Evolutionary conservation across 2,888 invertebrate species (phyloP).

Genomic region (Horisme vitalbata): DNA sequence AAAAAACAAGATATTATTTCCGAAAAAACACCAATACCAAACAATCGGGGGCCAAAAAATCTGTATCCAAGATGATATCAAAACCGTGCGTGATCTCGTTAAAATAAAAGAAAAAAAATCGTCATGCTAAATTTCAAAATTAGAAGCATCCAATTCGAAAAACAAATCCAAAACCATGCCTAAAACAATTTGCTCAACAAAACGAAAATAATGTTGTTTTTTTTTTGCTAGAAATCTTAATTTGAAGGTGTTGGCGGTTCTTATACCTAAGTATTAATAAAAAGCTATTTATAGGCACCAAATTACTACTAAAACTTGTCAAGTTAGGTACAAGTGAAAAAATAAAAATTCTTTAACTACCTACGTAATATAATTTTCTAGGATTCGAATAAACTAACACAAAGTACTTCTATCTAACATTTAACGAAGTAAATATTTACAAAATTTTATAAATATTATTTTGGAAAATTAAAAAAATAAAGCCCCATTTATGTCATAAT

Average conservation of each 20-base stretch:
- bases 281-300: too few species aligned
- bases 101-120: constrained; percentile 26
- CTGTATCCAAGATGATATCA: constrained; percentile 6
- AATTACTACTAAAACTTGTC: too few species aligned
- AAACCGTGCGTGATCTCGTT: constrained; percentile 30
- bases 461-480: too few species aligned
- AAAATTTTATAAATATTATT: too few species aligned
- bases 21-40: constrained; percentile 38
- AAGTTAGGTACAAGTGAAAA: too few species aligned
- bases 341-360: too few species aligned
- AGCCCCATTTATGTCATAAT: too few species aligned
- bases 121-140: constrained; percentile 32
- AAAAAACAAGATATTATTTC: constrained; percentile 75
- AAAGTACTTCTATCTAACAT: too few species aligned
- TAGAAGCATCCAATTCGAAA: constrained; percentile 31
- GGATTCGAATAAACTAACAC: too few species aligned
- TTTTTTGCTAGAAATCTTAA: constrained; percentile 22
- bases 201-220: constrained; percentile 23
- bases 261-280: not conserved
- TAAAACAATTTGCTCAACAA: constrained; percentile 27
- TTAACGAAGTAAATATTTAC: too few species aligned
- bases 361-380: too few species aligned
- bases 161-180: constrained; percentile 31
- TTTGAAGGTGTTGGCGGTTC: constrained; percentile 35
- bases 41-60: constrained; percentile 17